A percentile compares a stretch with the other conserved stretches of the same genome.
These are phyloP conservation scores for Todiramphus chloris DNA, from an alignment of 2,113 vertebrate genomes.

Conservation along the genomic window DNA sequence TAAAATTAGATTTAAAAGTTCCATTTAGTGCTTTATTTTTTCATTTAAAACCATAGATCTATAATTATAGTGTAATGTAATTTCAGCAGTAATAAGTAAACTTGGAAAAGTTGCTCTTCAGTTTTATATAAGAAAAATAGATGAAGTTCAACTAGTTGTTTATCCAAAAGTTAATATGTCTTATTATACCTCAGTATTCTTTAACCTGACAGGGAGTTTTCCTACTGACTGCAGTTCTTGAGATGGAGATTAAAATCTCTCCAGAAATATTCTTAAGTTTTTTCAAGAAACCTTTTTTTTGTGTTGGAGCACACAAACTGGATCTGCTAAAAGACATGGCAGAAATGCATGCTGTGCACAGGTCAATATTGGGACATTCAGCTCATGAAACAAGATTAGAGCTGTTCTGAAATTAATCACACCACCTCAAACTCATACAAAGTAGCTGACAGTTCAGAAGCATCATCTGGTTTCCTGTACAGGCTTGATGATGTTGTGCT, in stretches of 20 bases:
- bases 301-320: background rate
- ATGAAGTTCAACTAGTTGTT: background rate
- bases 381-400: background rate
- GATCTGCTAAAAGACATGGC: background rate
- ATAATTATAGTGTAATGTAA: background rate
- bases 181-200: background rate
- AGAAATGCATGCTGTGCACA: background rate
- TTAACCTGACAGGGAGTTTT: background rate
- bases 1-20: background rate
- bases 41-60: background rate
- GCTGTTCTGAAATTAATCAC: background rate
- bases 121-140: background rate
- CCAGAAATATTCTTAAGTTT: background rate
- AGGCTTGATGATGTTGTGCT: accelerated
- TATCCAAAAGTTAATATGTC: background rate
- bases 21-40: background rate
- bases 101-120: background rate
- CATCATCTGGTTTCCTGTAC: background rate
- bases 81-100: background rate
- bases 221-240: background rate
- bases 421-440: accelerated
- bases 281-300: background rate
- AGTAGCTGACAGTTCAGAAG: background rate
- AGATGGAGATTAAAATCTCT: background rate
- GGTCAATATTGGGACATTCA: background rate